Evolutionary conservation across 2,113 vertebrate species (phyloP).

Genomic region (Cephalopterus ornatus): DNA sequence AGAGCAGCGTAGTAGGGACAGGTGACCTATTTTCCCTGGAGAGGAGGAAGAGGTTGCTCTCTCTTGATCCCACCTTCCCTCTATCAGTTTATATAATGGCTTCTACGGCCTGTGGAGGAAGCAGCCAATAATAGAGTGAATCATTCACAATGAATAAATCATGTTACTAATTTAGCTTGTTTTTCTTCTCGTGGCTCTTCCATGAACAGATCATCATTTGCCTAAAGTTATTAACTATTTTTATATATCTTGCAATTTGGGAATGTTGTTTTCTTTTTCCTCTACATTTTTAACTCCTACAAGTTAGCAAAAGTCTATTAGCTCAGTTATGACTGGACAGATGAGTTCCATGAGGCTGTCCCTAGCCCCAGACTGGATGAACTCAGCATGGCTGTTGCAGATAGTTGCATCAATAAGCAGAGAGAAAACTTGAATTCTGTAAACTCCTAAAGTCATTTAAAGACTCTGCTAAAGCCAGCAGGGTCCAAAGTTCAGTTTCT

Average conservation of each 20-base stretch:
- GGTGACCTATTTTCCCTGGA: conserved; percentile 39
- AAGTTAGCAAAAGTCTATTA: background rate
- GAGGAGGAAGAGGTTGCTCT: background rate
- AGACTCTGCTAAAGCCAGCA: background rate
- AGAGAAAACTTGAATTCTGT: background rate
- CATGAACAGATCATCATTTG: background rate
- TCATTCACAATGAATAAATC: conserved; percentile 40
- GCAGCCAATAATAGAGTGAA: conserved; percentile 25
- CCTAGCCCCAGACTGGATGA: background rate
- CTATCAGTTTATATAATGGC: conserved; percentile 6
- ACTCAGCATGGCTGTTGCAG: background rate
- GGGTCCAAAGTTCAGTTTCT: background rate
- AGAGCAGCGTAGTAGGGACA: background rate
- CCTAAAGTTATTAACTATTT: background rate
- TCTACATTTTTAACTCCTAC: background rate
- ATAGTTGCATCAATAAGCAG: background rate
- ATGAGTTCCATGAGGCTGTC: background rate
- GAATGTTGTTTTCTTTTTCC: background rate
- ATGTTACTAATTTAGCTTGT: conserved; percentile 41
- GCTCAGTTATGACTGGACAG: fast-evolving
- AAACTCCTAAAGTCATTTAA: background rate
- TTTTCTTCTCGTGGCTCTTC: background rate
- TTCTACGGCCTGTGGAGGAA: background rate
- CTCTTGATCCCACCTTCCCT: conserved; percentile 3
- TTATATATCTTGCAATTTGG: background rate